phyloP scores from a whole-genome alignment of 2,888 invertebrate species.

The Boloria selene region DNA sequence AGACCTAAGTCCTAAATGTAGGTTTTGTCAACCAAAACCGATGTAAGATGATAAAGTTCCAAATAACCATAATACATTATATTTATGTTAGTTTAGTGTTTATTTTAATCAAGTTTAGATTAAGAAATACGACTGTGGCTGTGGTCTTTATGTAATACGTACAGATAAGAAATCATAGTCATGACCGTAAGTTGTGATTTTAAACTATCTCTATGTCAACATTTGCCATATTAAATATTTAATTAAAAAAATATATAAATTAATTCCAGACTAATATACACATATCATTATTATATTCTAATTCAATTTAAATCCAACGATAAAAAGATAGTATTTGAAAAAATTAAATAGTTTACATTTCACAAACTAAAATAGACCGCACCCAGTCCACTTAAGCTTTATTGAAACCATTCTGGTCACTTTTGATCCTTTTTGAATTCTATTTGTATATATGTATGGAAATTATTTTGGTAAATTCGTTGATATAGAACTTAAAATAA shows the following conservation, averaged over 20 bases:
- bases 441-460: conserved; percentile 15
- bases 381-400: conserved; percentile 6
- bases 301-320: background rate
- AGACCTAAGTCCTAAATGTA: conserved; percentile 12
- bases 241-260: background rate
- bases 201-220: conserved; percentile 17
- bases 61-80: conserved; percentile 47
- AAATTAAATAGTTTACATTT: background rate
- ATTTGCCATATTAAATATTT: conserved; percentile 11
- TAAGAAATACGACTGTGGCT: conserved; percentile 68
- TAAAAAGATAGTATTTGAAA: background rate
- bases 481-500: conserved; percentile 21
- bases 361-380: background rate
- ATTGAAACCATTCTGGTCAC: conserved; percentile 15
- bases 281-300: background rate
- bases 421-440: conserved; percentile 6
- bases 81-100: conserved; percentile 41
- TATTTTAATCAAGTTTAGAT: conserved; percentile 48
- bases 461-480: conserved; percentile 9
- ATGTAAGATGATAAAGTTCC: conserved; percentile 46
- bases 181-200: conserved; percentile 37
- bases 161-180: conserved; percentile 66
- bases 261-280: background rate
- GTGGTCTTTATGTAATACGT: conserved; percentile 58
- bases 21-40: conserved; percentile 9